Base-by-base conservation (phyloP, 2,888 invertebrate genomes). In the Lasioglossum vierecki region DNA sequence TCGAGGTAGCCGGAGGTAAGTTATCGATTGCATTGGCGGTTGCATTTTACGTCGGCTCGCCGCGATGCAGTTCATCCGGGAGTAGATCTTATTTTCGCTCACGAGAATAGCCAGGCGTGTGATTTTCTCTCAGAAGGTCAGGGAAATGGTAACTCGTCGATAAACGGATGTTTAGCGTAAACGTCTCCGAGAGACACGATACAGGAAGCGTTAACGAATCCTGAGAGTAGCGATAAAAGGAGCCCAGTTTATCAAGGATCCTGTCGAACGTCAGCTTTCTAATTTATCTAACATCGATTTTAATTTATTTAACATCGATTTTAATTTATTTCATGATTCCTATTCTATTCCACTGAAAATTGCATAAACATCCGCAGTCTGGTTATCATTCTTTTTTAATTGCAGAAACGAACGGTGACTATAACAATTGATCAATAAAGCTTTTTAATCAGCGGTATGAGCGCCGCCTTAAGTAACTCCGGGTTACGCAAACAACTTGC, bases 401-500 rank as follows among this genome's bases (percentile, higher is more conserved):
- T 44, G 4, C 13, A 11, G 13, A 44, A 44, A 44, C 11, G 44
- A 11, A 44, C 11, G 44, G 44, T 11, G 44, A 44, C 44, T 11
- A 44, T 13, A 44, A 44, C 11, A 44, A 44, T 44, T 13, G 44
- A 44, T 44, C 44, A 13, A 11, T 13, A 44, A 13, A 44, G 49
- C 71, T 39, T 74, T 53, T 80, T 80, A 86, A 88, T 79, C 53
- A 78, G 18, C 79, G 72, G 66, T 84, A 85, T 86, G 88, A 86
- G 74, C 78, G 84, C 71, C 72, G 84, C 90, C 63, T 85, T 84
- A 90, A 90, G 82, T 88, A 88, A 88, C 85, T 85, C 79, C 79
- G 85, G 84, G 88, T 92, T 92, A 90, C 92, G 92, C 92, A 92
- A 92, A 92, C 92, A 85, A 91, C 90, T 92, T 92, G 89, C 92